A percentile compares a stretch with the other conserved stretches of the same genome.
Conservation (phyloP, 2,888 invertebrate species). For the Leptinotarsa rubiginosa region DNA sequence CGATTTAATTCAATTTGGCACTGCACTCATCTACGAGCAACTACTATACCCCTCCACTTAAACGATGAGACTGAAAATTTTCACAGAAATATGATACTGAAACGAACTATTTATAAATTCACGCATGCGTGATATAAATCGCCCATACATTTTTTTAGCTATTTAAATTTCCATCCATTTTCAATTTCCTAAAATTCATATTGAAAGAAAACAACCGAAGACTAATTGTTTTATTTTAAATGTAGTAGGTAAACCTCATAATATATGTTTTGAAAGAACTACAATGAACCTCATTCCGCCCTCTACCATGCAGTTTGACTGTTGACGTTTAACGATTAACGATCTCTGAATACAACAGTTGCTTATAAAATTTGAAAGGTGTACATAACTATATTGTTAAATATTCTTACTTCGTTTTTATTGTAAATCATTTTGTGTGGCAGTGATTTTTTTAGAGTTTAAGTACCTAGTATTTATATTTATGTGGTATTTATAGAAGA, state of each 20-base stretch:
- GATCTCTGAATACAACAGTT: background rate
- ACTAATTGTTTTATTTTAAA: too few species aligned
- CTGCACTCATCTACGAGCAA: conserved; percentile 47
- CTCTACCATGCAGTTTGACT: background rate
- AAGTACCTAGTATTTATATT: too few species aligned
- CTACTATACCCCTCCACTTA: conserved; percentile 48
- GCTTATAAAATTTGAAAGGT: too few species aligned
- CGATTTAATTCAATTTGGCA: conserved; percentile 42
- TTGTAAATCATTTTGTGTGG: too few species aligned
- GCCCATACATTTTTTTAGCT: background rate
- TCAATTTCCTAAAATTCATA: too few species aligned
- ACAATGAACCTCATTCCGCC: background rate
- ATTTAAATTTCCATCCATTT: background rate
- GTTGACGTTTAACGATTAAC: background rate
- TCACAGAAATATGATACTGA: conserved; percentile 58
- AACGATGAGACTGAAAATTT: conserved; percentile 51
- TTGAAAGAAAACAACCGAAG: too few species aligned
- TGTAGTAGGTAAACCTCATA: too few species aligned
- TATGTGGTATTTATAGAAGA: too few species aligned
- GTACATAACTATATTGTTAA: too few species aligned
- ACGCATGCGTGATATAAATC: conserved; percentile 45
- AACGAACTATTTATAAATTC: conserved; percentile 54
- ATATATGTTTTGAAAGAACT: too few species aligned
- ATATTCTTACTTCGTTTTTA: too few species aligned
- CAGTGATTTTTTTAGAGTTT: too few species aligned